Evolutionary conservation across 2,888 invertebrate genomes (phyloP), one percentile per base, ranked within the genome.

Genomic region (Enoplolaimus lenunculus): DNA sequence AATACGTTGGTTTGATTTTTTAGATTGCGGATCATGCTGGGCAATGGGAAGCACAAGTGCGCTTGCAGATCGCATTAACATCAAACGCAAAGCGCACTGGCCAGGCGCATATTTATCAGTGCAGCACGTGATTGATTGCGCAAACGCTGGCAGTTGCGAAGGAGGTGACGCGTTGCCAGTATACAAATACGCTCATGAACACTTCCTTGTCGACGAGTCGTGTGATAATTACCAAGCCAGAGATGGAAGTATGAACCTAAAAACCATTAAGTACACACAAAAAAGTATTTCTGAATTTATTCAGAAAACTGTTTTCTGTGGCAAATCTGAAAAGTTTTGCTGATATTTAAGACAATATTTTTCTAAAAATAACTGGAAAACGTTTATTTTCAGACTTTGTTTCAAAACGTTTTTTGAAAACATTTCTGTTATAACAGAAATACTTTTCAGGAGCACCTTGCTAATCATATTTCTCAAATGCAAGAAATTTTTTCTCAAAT

Each of bases 181-280:
- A 16, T 84, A 82, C 75, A 73, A 79, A 64, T 84, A 83, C 74
- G 84, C 83, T 1, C 80, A 84, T 72, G 74, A 80, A 28, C 75
- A 79, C 69, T 84, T 84, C 59, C 82, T 84, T 65, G 83, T 83
- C 29, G 83, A 84, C 74, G 84, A 84, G 72, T 83, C 84, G 0
- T 84, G 83, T 76, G 84, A 84, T 75, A 84, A 84, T 77, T 84
- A 84, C 74, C 84, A 84, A 73, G 84, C 84, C 16, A 81, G 80
- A 68, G 79, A 83, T 74, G 82, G 82, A 77, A 77, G 82, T 82
- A 72, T 73, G 77, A 71, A 30, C 16, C 7, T 68, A n/a, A n/a
- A n/a, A n/a, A n/a, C n/a, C n/a, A n/a, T n/a, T n/a, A n/a, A n/a
- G n/a, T n/a, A n/a, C n/a, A n/a, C n/a, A n/a, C n/a, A n/a, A n/a